Evolutionary conservation across 1,140 invertebrate species (phyloP).

Genomic region (Ganaspis sp.): DNA sequence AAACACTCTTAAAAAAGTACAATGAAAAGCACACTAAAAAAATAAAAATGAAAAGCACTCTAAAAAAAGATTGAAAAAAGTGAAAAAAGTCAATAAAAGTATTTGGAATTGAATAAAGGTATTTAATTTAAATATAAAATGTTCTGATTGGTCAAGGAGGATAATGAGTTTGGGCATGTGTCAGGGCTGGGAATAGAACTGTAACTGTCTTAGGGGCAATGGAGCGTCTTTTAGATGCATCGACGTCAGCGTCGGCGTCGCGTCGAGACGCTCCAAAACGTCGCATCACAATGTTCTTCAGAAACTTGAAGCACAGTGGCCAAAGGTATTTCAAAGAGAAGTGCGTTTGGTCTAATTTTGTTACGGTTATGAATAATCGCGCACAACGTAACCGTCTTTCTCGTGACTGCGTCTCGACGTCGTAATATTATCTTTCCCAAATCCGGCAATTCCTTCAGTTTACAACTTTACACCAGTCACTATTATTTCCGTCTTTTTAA

Average conservation of each 20-base stretch:
- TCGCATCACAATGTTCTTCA: constrained; percentile 31
- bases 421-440: constrained; percentile 20
- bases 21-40: too few relatives aligned
- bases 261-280: constrained; percentile 15
- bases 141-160: constrained; percentile 12
- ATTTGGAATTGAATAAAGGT: too few relatives aligned
- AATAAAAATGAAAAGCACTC: too few relatives aligned
- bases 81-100: too few relatives aligned
- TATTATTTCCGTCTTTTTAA: too few relatives aligned
- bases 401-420: not conserved
- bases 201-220: constrained; percentile 28
- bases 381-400: constrained; percentile 17
- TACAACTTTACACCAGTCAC: constrained; percentile 41
- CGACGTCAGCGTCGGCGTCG: not conserved
- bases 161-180: constrained; percentile 2
- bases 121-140: too few relatives aligned
- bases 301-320: constrained; percentile 6
- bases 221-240: constrained; percentile 4
- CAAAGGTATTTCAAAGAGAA: constrained; percentile 16
- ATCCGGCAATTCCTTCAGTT: not conserved
- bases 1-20: too few relatives aligned
- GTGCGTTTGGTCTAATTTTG: constrained; percentile 34
- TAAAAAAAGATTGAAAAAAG: too few relatives aligned
- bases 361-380: constrained; percentile 31
- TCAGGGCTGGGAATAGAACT: constrained; percentile 19